Evolutionary conservation across 2,113 vertebrate species (phyloP).

Genomic region (Poeciliopsis turrubarensis): DNA sequence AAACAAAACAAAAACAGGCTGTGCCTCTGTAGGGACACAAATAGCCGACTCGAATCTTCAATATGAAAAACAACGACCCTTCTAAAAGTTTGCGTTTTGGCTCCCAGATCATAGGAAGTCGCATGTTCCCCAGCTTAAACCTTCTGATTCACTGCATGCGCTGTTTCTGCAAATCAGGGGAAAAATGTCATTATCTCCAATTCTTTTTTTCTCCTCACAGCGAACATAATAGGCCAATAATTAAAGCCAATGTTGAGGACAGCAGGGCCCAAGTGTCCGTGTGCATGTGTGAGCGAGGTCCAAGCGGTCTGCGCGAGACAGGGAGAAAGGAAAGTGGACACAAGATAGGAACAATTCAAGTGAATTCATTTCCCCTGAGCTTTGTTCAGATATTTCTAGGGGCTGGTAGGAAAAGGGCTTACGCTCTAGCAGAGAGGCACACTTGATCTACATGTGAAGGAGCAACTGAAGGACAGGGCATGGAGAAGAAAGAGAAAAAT

Average conservation of each 20-base stretch:
- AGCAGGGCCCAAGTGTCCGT: slow-evolving; percentile 10
- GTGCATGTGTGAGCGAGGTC: slow-evolving; percentile 3
- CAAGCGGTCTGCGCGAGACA: slow-evolving; percentile 1
- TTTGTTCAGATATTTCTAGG: slow-evolving; percentile 54
- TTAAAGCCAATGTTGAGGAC: slow-evolving; percentile 12
- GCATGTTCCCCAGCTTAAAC: background rate
- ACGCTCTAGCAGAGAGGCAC: slow-evolving; percentile 57
- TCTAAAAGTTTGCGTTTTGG: too few species aligned
- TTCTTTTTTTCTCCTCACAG: background rate
- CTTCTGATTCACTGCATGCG: background rate
- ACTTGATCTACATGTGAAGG: slow-evolving; percentile 73
- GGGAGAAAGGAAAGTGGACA: slow-evolving; percentile 14
- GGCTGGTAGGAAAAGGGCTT: slow-evolving; percentile 47
- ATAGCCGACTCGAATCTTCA: slow-evolving; percentile 7
- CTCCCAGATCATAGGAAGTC: background rate
- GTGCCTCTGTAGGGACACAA: slow-evolving; percentile 8
- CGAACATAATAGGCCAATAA: background rate
- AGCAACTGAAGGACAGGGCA: slow-evolving; percentile 60
- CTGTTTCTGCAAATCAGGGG: background rate
- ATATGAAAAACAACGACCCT: background rate
- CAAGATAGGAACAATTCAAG: slow-evolving; percentile 43
- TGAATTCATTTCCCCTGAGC: slow-evolving; percentile 55
- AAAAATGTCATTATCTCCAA: background rate
- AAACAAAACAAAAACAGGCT: slow-evolving; percentile 36
- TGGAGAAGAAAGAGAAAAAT: slow-evolving; percentile 5